Conservation (phyloP, 1,140 invertebrate species). For the Cotesia vestalis region DNA sequence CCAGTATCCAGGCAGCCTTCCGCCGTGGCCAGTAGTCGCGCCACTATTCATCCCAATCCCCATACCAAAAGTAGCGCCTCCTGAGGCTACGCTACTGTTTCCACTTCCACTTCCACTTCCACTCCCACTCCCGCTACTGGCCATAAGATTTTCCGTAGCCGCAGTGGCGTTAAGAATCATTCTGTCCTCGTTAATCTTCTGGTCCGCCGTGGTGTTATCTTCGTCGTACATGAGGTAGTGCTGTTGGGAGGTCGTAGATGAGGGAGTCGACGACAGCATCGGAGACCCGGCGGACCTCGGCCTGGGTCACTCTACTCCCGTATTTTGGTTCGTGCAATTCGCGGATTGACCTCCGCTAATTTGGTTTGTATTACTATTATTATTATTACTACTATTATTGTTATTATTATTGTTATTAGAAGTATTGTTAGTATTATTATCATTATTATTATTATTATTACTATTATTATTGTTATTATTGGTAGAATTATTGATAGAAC, state of each 20-base stretch:
- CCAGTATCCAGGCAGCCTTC: slow-evolving; percentile 59
- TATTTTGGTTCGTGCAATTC: slow-evolving; percentile 34
- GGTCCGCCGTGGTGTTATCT: slow-evolving; percentile 58
- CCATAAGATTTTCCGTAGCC: slow-evolving; percentile 17
- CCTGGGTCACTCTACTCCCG: slow-evolving; percentile 61
- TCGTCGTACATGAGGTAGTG: slow-evolving; percentile 63
- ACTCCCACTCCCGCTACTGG: too few relatives aligned
- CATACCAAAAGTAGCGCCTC: slow-evolving; percentile 40
- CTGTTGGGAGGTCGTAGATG: slow-evolving; percentile 60
- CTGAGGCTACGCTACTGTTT: slow-evolving; percentile 18
- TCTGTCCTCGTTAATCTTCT: slow-evolving; percentile 52
- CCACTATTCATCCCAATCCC: slow-evolving; percentile 48
- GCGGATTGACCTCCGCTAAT: slow-evolving; percentile 13
- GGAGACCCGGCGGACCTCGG: slow-evolving; percentile 62
- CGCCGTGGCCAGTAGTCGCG: slow-evolving; percentile 15
- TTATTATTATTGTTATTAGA: too few relatives aligned
- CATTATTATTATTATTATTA: slow-evolving; percentile 40
- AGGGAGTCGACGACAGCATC: slow-evolving; percentile 61
- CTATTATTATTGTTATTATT: slow-evolving; percentile 38
- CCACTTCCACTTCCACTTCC: too few relatives aligned
- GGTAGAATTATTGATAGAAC: slow-evolving; percentile 48
- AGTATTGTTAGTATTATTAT: too few relatives aligned
- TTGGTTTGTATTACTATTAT: slow-evolving; percentile 4
- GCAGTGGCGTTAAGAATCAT: slow-evolving; percentile 30
- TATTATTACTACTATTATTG: slow-evolving; percentile 13